Conservation (phyloP, 2,888 invertebrate species). For the Strigamia crassipes region DNA sequence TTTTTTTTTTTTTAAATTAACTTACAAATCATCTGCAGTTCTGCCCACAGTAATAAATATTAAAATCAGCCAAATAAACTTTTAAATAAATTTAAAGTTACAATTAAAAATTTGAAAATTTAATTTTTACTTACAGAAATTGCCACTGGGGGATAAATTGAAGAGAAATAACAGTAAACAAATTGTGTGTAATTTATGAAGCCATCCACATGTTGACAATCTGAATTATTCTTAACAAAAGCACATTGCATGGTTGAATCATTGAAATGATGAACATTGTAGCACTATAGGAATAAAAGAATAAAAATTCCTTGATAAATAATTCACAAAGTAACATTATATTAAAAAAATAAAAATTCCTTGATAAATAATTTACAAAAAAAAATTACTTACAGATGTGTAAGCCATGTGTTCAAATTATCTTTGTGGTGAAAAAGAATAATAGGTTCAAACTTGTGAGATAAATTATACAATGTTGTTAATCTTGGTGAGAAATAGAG, state of each 20-base stretch:
- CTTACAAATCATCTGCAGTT: conserved; percentile 67
- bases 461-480: too few relatives aligned
- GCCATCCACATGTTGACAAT: conserved; percentile 58
- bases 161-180: conserved; percentile 58
- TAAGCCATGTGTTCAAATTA: too few relatives aligned
- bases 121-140: conserved; percentile 55
- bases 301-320: too few relatives aligned
- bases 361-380: too few relatives aligned
- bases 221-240: conserved; percentile 56
- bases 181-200: conserved; percentile 58
- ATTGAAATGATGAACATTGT: too few relatives aligned
- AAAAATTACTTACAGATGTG: too few relatives aligned
- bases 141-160: conserved; percentile 52
- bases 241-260: conserved; percentile 52
- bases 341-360: too few relatives aligned
- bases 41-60: conserved; percentile 65
- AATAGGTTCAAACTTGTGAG: too few relatives aligned
- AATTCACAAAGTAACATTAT: too few relatives aligned
- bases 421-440: too few relatives aligned
- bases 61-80: conserved; percentile 62
- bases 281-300: too few relatives aligned
- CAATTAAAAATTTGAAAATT: neutral
- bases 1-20: conserved; percentile 50
- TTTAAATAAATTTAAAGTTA: conserved; percentile 52
- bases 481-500: too few relatives aligned